phyloP scores from a whole-genome alignment of 2,797 vertebrate genomes.

The Vireo griseus region DNA sequence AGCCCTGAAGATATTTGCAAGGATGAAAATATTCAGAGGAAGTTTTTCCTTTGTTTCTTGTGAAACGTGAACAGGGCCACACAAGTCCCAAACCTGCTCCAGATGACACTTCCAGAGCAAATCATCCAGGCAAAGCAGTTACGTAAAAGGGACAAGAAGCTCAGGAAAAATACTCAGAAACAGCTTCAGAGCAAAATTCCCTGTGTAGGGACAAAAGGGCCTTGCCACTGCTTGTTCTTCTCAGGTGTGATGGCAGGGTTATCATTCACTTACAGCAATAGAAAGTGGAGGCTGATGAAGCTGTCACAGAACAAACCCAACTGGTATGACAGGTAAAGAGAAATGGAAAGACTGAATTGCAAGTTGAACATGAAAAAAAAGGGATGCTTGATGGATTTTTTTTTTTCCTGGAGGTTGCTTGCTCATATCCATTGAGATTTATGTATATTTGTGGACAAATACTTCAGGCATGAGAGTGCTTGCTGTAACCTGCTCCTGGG shows the following conservation, averaged over 20 bases:
- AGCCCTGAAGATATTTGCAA: neutral
- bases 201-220: neutral
- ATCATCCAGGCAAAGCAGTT: neutral
- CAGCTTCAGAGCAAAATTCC: neutral
- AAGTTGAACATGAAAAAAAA: neutral
- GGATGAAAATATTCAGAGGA: neutral
- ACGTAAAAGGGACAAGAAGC: neutral
- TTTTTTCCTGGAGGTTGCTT: neutral
- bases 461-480: neutral
- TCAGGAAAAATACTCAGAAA: neutral
- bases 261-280: neutral
- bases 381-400: neutral
- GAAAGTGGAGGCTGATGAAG: constrained; percentile 12
- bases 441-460: neutral
- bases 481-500: neutral
- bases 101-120: neutral
- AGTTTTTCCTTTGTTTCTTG: neutral
- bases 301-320: neutral
- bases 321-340: neutral
- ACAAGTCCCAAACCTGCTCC: neutral
- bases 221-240: neutral
- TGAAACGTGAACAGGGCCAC: neutral
- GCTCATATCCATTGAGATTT: neutral
- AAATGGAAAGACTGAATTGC: neutral
- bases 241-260: neutral